Evolutionary conservation across 1,140 invertebrate genomes (phyloP).

Genomic region (Mylabris phalerata): DNA sequence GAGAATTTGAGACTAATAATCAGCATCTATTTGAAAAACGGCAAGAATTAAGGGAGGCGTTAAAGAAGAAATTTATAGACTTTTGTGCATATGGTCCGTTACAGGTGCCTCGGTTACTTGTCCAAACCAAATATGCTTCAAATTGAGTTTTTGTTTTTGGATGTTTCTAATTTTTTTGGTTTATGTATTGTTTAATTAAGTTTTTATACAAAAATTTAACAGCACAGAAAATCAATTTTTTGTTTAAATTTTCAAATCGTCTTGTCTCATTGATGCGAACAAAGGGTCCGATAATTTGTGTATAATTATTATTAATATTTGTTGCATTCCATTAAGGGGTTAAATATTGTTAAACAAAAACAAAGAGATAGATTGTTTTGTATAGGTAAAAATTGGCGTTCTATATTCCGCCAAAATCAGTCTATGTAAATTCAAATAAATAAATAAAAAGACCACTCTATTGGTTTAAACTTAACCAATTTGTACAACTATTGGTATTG

Average conservation of each 20-base stretch:
- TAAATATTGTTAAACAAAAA: constrained; percentile 27
- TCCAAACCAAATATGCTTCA: constrained; percentile 36
- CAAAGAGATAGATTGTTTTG: constrained; percentile 35
- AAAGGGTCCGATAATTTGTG: not conserved
- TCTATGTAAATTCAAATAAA: constrained; percentile 32
- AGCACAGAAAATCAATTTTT: too few relatives aligned
- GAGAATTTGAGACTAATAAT: constrained; percentile 67
- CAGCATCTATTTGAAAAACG: constrained; percentile 69
- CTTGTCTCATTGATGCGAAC: too few relatives aligned
- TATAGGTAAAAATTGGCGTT: constrained; percentile 18
- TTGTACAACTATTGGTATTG: constrained; percentile 33
- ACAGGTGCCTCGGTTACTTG: constrained; percentile 32
- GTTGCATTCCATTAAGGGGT: constrained; percentile 41
- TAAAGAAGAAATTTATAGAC: constrained; percentile 75
- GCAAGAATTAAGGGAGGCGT: constrained; percentile 69
- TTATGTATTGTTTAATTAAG: too few relatives aligned
- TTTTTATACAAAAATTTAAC: too few relatives aligned
- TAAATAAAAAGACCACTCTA: constrained; percentile 15
- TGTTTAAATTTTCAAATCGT: too few relatives aligned
- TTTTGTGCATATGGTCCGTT: constrained; percentile 55
- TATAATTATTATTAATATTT: constrained; percentile 25
- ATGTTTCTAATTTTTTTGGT: too few relatives aligned
- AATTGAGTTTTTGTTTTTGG: constrained; percentile 19
- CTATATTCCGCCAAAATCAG: constrained; percentile 10
- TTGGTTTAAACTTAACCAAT: not conserved